Conservation (phyloP, 1,140 invertebrate species). For the Anagrus nilaparvatae region DNA sequence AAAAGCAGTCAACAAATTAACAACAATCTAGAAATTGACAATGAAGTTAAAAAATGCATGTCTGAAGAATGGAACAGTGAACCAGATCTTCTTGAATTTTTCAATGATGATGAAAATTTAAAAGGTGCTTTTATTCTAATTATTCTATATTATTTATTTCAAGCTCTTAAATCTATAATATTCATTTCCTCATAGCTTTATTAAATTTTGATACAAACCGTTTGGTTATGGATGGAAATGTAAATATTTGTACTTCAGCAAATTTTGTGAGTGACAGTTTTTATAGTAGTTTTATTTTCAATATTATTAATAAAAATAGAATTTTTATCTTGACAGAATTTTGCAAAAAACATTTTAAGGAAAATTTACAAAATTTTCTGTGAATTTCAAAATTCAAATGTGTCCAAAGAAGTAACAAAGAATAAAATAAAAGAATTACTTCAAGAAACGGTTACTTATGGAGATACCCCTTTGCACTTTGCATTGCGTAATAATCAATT, state of each 20-base stretch:
- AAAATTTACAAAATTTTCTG: conserved; percentile 19
- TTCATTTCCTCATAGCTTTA: neutral
- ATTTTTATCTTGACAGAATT: conserved; percentile 13
- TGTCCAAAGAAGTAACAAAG: conserved; percentile 6
- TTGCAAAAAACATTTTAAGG: conserved; percentile 21
- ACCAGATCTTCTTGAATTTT: no score
- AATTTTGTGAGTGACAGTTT: neutral
- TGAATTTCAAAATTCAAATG: conserved; percentile 5
- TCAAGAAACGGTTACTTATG: conserved; percentile 25
- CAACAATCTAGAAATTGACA: neutral
- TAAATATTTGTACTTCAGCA: neutral
- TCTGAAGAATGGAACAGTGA: no score
- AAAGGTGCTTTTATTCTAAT: no score
- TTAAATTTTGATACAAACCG: neutral
- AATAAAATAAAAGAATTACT: conserved; percentile 22
- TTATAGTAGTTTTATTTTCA: conserved; percentile 2
- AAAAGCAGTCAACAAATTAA: conserved; percentile 34
- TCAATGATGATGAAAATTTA: no score
- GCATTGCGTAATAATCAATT: conserved; percentile 28
- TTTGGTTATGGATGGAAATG: neutral
- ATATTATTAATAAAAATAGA: conserved; percentile 2
- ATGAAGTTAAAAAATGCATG: no score
- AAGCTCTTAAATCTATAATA: conserved; percentile 4
- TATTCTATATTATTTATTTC: neutral
- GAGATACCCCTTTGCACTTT: conserved; percentile 31